phyloP scores from a whole-genome alignment of 2,888 invertebrate genomes.

The Cephus spinipes region DNA sequence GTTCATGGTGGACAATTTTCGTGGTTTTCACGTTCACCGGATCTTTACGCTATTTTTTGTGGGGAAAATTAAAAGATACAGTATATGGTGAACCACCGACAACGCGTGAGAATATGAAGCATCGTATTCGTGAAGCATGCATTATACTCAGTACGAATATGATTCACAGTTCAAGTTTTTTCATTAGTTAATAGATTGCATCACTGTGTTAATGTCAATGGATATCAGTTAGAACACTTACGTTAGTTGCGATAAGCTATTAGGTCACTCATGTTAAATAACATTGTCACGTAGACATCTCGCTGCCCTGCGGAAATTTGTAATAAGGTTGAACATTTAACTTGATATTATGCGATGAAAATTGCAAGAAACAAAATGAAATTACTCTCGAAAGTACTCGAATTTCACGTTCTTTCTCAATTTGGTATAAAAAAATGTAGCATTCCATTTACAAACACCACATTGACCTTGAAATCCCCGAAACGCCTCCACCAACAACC shows the following conservation, averaged over 20 bases:
- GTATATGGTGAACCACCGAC: too few relatives aligned
- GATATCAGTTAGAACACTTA: constrained; percentile 6
- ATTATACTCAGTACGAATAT: constrained; percentile 8
- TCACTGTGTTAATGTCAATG: constrained; percentile 12
- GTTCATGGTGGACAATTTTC: neutral
- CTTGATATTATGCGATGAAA: too few relatives aligned
- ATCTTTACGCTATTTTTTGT: constrained; percentile 13
- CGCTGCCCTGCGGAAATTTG: neutral
- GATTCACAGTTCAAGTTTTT: constrained; percentile 4
- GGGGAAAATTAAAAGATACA: neutral
- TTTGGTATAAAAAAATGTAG: too few relatives aligned
- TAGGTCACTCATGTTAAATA: neutral
- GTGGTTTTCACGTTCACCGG: constrained; percentile 11
- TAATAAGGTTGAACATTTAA: neutral
- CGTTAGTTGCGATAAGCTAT: constrained; percentile 12
- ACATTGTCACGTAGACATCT: neutral
- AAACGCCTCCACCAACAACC: too few relatives aligned
- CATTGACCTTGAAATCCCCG: too few relatives aligned
- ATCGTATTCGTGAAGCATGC: constrained; percentile 11
- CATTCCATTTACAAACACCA: too few relatives aligned
- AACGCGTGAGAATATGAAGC: neutral
- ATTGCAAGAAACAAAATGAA: too few relatives aligned
- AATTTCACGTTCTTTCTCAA: too few relatives aligned
- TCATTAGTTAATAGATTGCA: constrained; percentile 13
- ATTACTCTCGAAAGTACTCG: too few relatives aligned